These are phyloP conservation scores for Achatina immaculata DNA, from an alignment of 1,140 invertebrate species.

Conservation along the genomic window DNA sequence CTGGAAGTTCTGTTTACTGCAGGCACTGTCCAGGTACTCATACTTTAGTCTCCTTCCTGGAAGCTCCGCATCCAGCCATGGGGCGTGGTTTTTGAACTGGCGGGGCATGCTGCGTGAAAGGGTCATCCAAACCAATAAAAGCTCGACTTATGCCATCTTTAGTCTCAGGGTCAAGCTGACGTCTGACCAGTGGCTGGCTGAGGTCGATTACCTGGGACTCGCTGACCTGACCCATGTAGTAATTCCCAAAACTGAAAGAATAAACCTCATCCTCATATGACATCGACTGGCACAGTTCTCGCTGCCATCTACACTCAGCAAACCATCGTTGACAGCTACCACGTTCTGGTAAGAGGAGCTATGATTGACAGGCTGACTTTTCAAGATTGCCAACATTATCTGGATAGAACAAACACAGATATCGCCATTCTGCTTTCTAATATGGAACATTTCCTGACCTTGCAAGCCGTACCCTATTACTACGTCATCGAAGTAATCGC, in stretches of 20 bases:
- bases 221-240: slow-evolving; percentile 19
- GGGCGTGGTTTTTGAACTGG: not conserved
- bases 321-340: not conserved
- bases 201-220: slow-evolving; percentile 27
- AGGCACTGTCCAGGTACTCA: not conserved
- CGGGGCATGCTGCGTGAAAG: not conserved
- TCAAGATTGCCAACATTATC: not conserved
- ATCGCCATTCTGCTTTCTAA: too few relatives aligned
- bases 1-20: too few relatives aligned
- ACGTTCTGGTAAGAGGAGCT: not conserved
- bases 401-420: too few relatives aligned
- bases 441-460: too few relatives aligned
- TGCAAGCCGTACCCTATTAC: too few relatives aligned
- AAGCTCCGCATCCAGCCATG: not conserved
- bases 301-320: not conserved
- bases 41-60: slow-evolving; percentile 27
- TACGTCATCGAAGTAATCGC: too few relatives aligned
- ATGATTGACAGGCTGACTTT: not conserved
- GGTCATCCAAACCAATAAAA: slow-evolving; percentile 6
- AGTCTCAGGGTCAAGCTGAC: not conserved
- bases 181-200: slow-evolving; percentile 14
- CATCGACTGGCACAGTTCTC: slow-evolving; percentile 3
- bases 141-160: slow-evolving; percentile 11
- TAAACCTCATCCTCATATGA: not conserved
- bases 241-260: slow-evolving; percentile 33